Base-by-base conservation (phyloP, 2,888 invertebrate species). In the Capitulum mitella region DNA sequence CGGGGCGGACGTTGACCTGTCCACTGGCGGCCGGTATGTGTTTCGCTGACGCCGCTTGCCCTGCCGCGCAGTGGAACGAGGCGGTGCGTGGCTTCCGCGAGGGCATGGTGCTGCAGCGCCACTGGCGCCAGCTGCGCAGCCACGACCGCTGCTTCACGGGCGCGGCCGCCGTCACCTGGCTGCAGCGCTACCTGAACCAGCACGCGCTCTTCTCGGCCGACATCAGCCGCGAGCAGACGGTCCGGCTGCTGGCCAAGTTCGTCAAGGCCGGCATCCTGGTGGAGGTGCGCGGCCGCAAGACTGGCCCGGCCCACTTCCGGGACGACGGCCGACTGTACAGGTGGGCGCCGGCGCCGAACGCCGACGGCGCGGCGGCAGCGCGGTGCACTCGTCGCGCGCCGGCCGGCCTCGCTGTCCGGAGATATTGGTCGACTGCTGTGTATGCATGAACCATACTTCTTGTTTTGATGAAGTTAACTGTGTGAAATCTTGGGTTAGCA, bases 201-300 rank as follows among this genome's bases (percentile, higher is more conserved):
- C 78, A 79, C 75, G 75, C 80, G 46, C 79, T 78, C 32, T 80
- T 80, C 40, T 77, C 75, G 3, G 51, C 64, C 37, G 74, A 78
- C n/a, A 79, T 80, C n/a, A 61, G 78, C 64, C 79, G 79, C 51
- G 74, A 78, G n/a, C 80, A 80, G 78, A 80, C 79, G 32, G 37
- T 78, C 34, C 70, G 77, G 6, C 78, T 80, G 34, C 74, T 80
- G 22, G 40, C 78, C 32, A 80, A 80, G 77, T 75, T 80, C n/a
- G 58, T 64, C 22, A 43, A 61, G 75, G 80, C 80, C 22, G 80
- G 80, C 29, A 77, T 80, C 34, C 54, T 79, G 46, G 74, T 34
- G 51, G 32, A 34, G 48, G 79, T 79, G 48, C 64, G 64, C n/a
- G 29, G 40, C 22, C 76, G 29, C n/a, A n/a, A 32, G 16, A n/a